Conservation (phyloP, 2,113 vertebrate species). For the Channa argus region DNA sequence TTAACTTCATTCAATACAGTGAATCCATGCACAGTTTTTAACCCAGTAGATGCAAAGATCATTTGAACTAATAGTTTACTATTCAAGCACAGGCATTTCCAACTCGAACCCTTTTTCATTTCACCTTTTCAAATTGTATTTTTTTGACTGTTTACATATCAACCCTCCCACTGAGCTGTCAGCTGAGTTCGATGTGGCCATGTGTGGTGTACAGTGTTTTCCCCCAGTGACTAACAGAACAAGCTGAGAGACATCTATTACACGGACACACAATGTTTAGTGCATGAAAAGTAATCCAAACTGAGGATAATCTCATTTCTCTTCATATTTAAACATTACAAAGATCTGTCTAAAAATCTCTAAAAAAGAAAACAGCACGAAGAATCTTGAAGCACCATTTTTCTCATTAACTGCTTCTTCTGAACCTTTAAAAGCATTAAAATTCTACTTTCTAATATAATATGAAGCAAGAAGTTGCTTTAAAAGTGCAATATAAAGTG, state of each 20-base stretch:
- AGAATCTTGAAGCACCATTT: background rate
- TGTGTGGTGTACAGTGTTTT: conserved; percentile 30
- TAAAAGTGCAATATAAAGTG: conserved; percentile 27
- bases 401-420: conserved; percentile 20
- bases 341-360: background rate
- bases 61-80: conserved; percentile 37
- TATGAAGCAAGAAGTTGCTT: conserved; percentile 32
- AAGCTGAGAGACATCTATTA: conserved; percentile 21
- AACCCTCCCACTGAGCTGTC: conserved; percentile 34
- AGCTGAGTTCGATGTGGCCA: conserved; percentile 17
- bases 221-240: conserved; percentile 32
- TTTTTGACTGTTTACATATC: conserved; percentile 32
- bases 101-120: conserved; percentile 23
- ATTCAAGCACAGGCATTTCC: conserved; percentile 12
- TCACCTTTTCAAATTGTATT: conserved; percentile 6
- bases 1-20: conserved; percentile 46
- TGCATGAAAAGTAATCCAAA: conserved; percentile 9
- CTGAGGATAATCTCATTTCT: conserved; percentile 8
- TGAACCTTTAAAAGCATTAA: conserved; percentile 23
- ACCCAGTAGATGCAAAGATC: conserved; percentile 20
- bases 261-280: conserved; percentile 1
- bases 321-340: background rate
- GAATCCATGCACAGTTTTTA: conserved; percentile 12
- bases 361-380: background rate
- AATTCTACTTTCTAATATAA: conserved; percentile 27